Evolutionary conservation across 2,888 invertebrate species (phyloP), one percentile per base, ranked within the genome.

Genomic region (Standfussiana lucernea): DNA sequence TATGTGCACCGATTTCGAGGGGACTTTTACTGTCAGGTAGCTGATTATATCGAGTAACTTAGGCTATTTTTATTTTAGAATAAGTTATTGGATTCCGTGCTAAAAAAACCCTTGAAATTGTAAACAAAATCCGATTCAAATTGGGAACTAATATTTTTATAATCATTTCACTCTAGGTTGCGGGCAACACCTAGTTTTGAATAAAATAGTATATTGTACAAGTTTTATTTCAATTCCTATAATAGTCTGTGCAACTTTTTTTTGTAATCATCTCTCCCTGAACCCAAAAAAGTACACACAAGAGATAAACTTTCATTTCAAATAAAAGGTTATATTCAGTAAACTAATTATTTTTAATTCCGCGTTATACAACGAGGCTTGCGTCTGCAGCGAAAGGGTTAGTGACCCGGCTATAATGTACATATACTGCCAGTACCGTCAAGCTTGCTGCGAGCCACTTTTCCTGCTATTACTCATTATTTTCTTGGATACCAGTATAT

Each of bases 341-440:
- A 62, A 61, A 66, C 73, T 68, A 50, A 42, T 66, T 78, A 56
- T 65, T 64, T 37, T 66, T 64, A 32, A 72, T 82, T 66, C 35
- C 50, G 2, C 42, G 35, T 61, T 61, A 28, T 47, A 35, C 53
- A 84, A 40, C 50, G 4, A 11, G 15, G 40, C 61, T 53, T 15
- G 50, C 40, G 67, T 84, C 83, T 78, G 84, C 79, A 77, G 83
- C 15, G 47, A 53, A 67, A 72, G 40, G 86, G 83, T 83, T 62
- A 83, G n/a, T 83, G 83, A 83, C 83, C 83, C 13, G 61, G 62
- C 1, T 61, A 35, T 73, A 73, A 77, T 64, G 50, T 62, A n/a
- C n/a, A n/a, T n/a, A 45, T 18, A 68, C 24, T 74, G 75, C 45
- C 18, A 50, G 62, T 47, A 47, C 53, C 72, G 75, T 82, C 45